Evolutionary conservation across 2,888 invertebrate genomes (phyloP).

Genomic region (Parnassius apollo): DNA sequence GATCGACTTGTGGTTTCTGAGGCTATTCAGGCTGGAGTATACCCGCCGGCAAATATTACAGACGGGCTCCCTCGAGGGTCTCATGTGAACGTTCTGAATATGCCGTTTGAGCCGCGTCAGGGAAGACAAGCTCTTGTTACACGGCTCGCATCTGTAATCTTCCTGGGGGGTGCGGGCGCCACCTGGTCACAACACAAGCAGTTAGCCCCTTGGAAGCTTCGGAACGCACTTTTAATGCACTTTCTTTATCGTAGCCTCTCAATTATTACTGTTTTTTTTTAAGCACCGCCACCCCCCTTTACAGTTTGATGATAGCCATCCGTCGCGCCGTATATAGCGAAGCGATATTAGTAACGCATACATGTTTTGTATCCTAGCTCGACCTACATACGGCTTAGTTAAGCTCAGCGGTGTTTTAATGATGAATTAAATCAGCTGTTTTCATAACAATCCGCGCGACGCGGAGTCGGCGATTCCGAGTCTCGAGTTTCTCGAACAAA

Average conservation of each 20-base stretch:
- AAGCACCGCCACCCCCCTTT: constrained; percentile 80
- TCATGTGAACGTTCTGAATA: constrained; percentile 95
- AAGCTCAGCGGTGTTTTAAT: constrained; percentile 59
- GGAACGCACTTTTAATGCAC: constrained; percentile 79
- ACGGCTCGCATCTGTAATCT: constrained; percentile 94
- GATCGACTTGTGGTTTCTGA: constrained; percentile 95
- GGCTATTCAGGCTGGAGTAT: constrained; percentile 94
- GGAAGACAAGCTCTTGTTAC: constrained; percentile 94
- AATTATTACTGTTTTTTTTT: constrained; percentile 36
- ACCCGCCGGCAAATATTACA: constrained; percentile 96
- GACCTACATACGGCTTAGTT: constrained; percentile 49
- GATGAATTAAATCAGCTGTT: constrained; percentile 49
- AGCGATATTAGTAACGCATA: constrained; percentile 73
- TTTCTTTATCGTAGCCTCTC: constrained; percentile 76
- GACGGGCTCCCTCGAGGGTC: constrained; percentile 93
- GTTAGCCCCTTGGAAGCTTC: constrained; percentile 77
- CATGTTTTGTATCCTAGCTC: constrained; percentile 49
- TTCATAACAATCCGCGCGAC: constrained; percentile 47
- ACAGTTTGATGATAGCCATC: constrained; percentile 63
- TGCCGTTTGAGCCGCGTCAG: constrained; percentile 93
- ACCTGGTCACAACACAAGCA: constrained; percentile 84
- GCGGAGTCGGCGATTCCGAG: constrained; percentile 40
- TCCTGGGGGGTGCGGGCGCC: constrained; percentile 89
- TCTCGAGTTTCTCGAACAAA: constrained; percentile 67
- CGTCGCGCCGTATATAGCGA: constrained; percentile 62